phyloP scores from a whole-genome alignment of 1,140 invertebrate genomes.

The Lepidurus couesii region DNA sequence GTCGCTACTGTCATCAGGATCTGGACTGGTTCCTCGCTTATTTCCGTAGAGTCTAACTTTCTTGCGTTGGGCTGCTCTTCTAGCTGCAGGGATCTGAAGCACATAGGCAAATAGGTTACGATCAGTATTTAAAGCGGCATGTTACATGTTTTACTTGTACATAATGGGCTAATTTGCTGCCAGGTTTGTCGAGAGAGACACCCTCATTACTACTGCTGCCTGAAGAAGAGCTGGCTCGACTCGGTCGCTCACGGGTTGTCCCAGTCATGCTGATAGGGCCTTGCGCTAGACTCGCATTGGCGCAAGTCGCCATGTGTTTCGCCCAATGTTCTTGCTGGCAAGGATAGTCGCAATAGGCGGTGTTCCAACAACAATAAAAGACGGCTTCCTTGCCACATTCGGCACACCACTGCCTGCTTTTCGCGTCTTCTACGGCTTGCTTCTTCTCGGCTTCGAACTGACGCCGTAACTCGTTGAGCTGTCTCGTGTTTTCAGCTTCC shows the following conservation, averaged over 20 bases:
- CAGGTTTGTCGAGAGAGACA: slow-evolving; percentile 32
- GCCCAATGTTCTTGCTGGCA: slow-evolving; percentile 59
- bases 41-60: not conserved
- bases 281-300: slow-evolving; percentile 42
- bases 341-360: slow-evolving; percentile 80
- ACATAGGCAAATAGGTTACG: not conserved
- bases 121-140: not conserved
- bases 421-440: slow-evolving; percentile 64
- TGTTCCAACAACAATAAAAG: slow-evolving; percentile 93
- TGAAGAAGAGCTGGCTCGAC: slow-evolving; percentile 34
- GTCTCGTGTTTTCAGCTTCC: slow-evolving; percentile 52
- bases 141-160: not conserved
- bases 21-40: not conserved
- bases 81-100: not conserved
- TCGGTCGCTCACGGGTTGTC: slow-evolving; percentile 36
- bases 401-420: slow-evolving; percentile 82
- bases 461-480: slow-evolving; percentile 54
- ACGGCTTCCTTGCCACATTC: slow-evolving; percentile 77
- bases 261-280: slow-evolving; percentile 35
- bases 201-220: slow-evolving; percentile 35
- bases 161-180: slow-evolving; percentile 19
- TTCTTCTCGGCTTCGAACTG: slow-evolving; percentile 58
- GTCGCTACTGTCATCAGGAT: not conserved
- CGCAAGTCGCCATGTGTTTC: slow-evolving; percentile 49
- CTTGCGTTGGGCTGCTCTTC: not conserved